Conservation (phyloP, 2,797 vertebrate genomes). For the Psittacula echo region DNA sequence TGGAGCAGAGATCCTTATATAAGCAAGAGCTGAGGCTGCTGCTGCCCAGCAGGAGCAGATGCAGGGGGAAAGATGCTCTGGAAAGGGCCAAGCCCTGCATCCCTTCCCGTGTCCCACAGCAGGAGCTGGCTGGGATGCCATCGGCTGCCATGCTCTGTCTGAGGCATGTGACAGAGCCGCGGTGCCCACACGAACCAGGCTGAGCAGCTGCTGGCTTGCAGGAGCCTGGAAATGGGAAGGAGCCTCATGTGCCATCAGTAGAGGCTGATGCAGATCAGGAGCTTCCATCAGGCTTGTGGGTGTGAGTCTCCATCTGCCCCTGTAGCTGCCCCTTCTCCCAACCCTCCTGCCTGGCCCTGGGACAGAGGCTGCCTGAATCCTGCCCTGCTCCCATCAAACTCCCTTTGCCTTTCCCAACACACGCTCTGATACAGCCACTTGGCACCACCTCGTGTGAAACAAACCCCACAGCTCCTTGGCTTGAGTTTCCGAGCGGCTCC, state of each 20-base stretch:
- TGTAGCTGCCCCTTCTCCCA: background rate
- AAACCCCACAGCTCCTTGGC: background rate
- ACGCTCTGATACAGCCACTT: fast-evolving
- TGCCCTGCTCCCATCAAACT: fast-evolving
- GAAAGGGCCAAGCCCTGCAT: background rate
- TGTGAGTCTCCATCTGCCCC: background rate
- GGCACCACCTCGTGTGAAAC: fast-evolving
- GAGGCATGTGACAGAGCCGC: constrained; percentile 29
- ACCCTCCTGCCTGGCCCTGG: background rate
- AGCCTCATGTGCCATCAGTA: background rate
- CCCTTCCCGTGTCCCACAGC: background rate
- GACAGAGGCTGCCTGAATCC: background rate
- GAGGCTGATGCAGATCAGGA: background rate
- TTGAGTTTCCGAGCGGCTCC: background rate
- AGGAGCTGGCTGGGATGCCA: constrained; percentile 13
- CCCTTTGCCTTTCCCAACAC: background rate
- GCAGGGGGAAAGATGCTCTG: background rate
- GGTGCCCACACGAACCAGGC: constrained; percentile 23
- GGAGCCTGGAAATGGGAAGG: background rate
- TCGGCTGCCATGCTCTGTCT: background rate
- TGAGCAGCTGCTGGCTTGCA: background rate
- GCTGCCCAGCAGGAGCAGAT: background rate
- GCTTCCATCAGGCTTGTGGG: background rate
- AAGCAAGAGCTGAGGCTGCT: fast-evolving
- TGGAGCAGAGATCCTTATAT: background rate